phyloP scores from a whole-genome alignment of 2,113 vertebrate genomes.

The Astur gentilis region DNA sequence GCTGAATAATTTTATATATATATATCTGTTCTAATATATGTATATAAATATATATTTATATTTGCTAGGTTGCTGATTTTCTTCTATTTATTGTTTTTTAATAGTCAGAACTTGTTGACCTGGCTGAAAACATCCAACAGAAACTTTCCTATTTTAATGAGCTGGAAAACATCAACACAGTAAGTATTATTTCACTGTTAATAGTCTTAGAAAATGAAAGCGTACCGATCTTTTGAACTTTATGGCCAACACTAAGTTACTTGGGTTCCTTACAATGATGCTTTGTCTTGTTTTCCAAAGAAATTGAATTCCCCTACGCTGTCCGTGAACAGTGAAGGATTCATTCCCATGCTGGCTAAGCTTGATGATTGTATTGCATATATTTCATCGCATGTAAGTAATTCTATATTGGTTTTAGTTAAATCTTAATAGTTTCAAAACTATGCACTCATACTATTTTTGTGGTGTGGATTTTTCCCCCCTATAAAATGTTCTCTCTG shows the following conservation, averaged over 20 bases:
- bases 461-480: not conserved
- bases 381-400: conserved; percentile 93
- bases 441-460: not conserved
- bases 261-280: not conserved
- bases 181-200: conserved; percentile 63
- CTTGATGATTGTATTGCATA: conserved; percentile 96
- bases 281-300: conserved; percentile 70
- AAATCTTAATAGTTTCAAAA: not conserved
- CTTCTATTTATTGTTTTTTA: conserved; percentile 40
- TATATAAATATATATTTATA: not conserved
- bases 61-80: not conserved
- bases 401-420: not conserved
- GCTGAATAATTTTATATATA: not conserved
- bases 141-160: conserved; percentile 98
- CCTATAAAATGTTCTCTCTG: not conserved
- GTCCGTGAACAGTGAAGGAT: conserved; percentile 96
- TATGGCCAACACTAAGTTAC: not conserved
- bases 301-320: conserved; percentile 93
- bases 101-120: conserved; percentile 91
- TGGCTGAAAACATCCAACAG: conserved; percentile 96
- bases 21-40: not conserved
- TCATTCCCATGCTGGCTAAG: conserved; percentile 95
- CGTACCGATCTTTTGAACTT: fast-evolving
- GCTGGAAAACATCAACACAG: conserved; percentile 93
- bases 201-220: not conserved